Percentiles rank a stretch among this genome's conserved stretches.
Evolutionary conservation across 2,888 invertebrate genomes (phyloP).

Genomic region (Pterostichus madidus): DNA sequence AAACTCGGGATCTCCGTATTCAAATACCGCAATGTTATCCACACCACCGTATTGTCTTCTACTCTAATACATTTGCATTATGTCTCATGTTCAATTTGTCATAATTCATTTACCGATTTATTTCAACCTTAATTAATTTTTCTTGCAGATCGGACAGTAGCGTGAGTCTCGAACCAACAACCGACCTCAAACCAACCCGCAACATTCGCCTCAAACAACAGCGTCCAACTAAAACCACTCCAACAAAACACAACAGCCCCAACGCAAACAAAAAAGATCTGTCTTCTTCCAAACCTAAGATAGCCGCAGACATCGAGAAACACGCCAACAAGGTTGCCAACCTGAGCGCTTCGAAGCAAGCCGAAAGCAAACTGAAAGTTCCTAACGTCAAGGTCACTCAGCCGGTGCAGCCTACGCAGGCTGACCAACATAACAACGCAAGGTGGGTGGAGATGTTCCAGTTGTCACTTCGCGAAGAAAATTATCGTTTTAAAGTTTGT

Average conservation of each 20-base stretch:
- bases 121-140: background rate
- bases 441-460: constrained; percentile 18
- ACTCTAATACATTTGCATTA: too few species aligned
- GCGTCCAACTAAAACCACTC: constrained; percentile 71
- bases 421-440: constrained; percentile 54
- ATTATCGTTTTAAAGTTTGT: background rate
- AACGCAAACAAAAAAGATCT: constrained; percentile 74
- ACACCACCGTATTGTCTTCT: too few species aligned
- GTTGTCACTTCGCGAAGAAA: constrained; percentile 14
- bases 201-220: constrained; percentile 74
- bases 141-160: constrained; percentile 74
- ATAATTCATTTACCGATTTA: too few species aligned
- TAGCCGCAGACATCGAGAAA: constrained; percentile 74
- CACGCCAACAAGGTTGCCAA: constrained; percentile 76
- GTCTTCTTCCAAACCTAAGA: constrained; percentile 71
- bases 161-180: constrained; percentile 74
- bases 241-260: constrained; percentile 73
- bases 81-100: too few species aligned
- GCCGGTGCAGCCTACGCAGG: constrained; percentile 52
- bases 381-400: constrained; percentile 53
- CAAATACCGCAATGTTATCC: too few species aligned
- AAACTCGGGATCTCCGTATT: too few species aligned
- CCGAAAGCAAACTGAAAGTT: constrained; percentile 74
- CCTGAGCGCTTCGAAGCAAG: constrained; percentile 73
- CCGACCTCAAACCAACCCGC: constrained; percentile 72